Evolutionary conservation across 2,888 invertebrate species (phyloP).

Genomic region (Ommatoiulus sabulosus): DNA sequence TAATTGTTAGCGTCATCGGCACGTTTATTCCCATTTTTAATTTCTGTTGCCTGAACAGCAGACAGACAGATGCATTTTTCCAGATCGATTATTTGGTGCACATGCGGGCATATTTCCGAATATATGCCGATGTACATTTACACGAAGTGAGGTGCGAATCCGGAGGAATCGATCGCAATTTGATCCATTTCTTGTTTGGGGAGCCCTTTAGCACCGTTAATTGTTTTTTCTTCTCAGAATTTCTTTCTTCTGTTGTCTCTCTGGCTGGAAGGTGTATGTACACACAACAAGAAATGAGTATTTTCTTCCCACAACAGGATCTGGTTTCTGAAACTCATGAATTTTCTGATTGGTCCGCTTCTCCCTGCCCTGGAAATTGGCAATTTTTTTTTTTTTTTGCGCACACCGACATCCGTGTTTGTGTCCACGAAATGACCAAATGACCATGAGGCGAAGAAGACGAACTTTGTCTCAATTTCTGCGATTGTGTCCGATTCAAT

Average conservation of each 20-base stretch:
- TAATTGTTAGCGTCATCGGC: neutral
- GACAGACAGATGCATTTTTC: neutral
- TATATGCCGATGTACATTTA: neutral
- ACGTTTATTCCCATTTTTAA: neutral
- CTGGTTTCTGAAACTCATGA: slow-evolving; percentile 23
- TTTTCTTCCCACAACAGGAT: neutral
- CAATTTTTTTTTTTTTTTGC: neutral
- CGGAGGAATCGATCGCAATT: slow-evolving; percentile 3
- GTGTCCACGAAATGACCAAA: neutral
- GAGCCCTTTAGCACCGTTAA: neutral
- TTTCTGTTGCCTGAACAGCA: neutral
- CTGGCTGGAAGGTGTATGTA: neutral
- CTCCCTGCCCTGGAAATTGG: neutral
- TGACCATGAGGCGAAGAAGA: neutral
- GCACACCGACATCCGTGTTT: neutral
- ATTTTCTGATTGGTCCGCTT: neutral
- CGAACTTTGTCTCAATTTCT: slow-evolving; percentile 24
- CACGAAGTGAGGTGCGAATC: neutral
- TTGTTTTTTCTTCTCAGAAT: slow-evolving; percentile 2
- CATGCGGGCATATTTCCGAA: neutral
- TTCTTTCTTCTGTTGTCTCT: neutral
- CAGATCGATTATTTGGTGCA: neutral
- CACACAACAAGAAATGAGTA: neutral
- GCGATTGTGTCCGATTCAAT: slow-evolving; percentile 8
- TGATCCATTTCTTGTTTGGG: slow-evolving; percentile 32